These are phyloP conservation scores for Nibea coibor DNA, from an alignment of 2,113 vertebrate genomes.

Conservation along the genomic window DNA sequence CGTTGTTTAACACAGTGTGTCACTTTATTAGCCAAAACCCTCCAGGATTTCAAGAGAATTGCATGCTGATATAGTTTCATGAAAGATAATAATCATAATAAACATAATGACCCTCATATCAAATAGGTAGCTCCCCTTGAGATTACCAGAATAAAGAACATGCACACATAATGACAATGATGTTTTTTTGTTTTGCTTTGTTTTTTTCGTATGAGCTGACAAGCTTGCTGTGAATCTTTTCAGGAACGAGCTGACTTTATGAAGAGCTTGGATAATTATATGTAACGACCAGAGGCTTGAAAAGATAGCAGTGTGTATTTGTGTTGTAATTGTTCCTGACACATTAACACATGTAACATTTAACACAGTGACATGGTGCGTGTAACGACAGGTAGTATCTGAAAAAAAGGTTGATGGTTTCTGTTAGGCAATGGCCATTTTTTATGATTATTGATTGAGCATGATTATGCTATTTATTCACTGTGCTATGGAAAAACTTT, in stretches of 20 bases:
- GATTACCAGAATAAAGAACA: neutral
- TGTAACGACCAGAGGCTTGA: neutral
- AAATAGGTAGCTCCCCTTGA: neutral
- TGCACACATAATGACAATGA: neutral
- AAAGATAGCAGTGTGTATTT: neutral
- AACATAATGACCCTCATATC: neutral
- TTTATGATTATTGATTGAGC: no score
- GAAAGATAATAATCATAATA: neutral
- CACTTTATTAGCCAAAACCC: neutral
- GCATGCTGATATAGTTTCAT: conserved; percentile 2
- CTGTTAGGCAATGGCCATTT: neutral
- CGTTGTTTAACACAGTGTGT: neutral
- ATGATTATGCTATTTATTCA: neutral
- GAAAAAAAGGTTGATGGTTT: neutral
- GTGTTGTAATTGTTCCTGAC: neutral
- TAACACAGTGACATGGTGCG: neutral
- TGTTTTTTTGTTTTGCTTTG: neutral
- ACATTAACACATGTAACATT: neutral
- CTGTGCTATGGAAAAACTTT: neutral
- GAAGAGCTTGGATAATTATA: neutral
- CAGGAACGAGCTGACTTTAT: neutral
- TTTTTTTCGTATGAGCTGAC: neutral
- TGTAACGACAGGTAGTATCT: neutral
- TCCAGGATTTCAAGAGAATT: neutral
- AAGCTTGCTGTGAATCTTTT: neutral